These are phyloP conservation scores for Onychostoma macrolepis DNA, from an alignment of 2,113 vertebrate species.

Conservation along the genomic window DNA sequence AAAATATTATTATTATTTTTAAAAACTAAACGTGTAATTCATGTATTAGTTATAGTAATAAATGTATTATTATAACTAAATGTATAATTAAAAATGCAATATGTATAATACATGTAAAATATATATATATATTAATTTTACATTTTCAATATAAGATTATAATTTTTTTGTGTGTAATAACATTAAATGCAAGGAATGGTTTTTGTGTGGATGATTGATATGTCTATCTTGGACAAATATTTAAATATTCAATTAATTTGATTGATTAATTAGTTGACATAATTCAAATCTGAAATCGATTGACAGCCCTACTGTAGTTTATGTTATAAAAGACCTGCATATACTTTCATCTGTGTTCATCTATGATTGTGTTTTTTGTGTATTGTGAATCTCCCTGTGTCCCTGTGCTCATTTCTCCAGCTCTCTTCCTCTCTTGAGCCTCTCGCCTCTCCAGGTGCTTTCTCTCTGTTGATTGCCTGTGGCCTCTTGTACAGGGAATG, in stretches of 20 bases:
- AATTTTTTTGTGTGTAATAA: background rate
- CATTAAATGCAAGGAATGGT: background rate
- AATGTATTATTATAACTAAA: too few species aligned
- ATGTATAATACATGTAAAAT: too few species aligned
- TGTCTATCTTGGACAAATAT: background rate
- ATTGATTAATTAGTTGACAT: background rate
- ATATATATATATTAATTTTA: too few species aligned
- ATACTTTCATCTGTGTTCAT: background rate
- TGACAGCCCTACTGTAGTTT: background rate
- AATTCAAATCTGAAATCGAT: background rate
- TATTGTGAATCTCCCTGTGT: conserved; percentile 25
- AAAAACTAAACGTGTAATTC: background rate
- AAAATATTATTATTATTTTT: background rate
- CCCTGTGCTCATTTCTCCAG: conserved; percentile 23
- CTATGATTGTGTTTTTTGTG: background rate
- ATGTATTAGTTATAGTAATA: too few species aligned
- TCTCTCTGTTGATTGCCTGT: conserved; percentile 81
- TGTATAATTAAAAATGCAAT: too few species aligned
- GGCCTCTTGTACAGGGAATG: conserved; percentile 83
- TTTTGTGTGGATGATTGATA: background rate
- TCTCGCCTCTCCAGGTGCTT: conserved; percentile 75
- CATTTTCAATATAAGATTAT: too few species aligned
- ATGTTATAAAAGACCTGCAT: background rate
- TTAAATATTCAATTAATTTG: background rate
- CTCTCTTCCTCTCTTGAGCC: conserved; percentile 39